Base-by-base conservation (phyloP, 2,113 vertebrate species). In the Cnemophilus loriae region DNA sequence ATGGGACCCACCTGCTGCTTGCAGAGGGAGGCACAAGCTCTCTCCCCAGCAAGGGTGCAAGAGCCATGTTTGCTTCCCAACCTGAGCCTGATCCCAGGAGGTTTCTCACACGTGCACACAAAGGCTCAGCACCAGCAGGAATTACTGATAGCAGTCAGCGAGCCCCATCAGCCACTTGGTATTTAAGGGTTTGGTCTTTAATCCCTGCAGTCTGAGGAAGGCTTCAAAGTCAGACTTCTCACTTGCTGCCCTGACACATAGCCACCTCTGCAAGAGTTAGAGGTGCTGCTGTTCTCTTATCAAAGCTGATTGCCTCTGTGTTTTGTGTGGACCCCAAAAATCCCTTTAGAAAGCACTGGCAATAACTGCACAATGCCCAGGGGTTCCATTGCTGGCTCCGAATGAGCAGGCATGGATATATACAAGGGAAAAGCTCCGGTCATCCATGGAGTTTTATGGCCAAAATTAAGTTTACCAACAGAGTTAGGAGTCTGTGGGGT, bases 81-180 rank as follows among this genome's bases (percentile, higher is more conserved):
- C 39, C 21, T 6, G n/a, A 65, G 27, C 42, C 68, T 24, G 70
- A n/a, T 53, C 33, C 9, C 16, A 35, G 19, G 28, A 68, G 42
- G 10, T 49, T 93, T 79, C 77, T n/a, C 71, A 47, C 30, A 12
- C 1, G 1, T 3, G 28, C 11, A 15, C 28, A 33, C 10, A 50
- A 61, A 64, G 28, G 39, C 42, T 84, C 49, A 71, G 71, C n/a
- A 53, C 11, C 41, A 49, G 42, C 61, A 89, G 84, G 53, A 76
- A 53, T 59, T 32, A 41, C 47, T 57, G 52, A 53, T 0, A 71
- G 39, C 28, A 55, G 53, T 23, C 57, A 73, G 68, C 0, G 0
- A 59, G 33, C 19, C 42, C 18, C 4, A 1, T 20, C 63, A 79
- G 32, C 10, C 19, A 17, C 26, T 65, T 64, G 20, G 5, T 60